Base-by-base conservation (phyloP, 2,888 invertebrate species). In the Cryptosula pallasiana region DNA sequence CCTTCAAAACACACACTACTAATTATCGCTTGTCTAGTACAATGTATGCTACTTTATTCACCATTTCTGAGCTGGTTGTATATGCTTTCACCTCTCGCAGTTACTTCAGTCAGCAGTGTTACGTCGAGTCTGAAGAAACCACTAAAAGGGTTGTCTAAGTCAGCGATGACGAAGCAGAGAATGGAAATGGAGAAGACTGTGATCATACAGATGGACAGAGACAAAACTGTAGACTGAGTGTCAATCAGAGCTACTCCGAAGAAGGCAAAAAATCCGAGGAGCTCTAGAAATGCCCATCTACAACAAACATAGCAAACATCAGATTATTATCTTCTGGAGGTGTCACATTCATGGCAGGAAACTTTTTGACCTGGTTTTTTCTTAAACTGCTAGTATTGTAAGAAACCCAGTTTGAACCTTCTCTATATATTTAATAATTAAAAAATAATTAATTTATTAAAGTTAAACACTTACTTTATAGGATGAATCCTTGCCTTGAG, bases 181-280 rank as follows among this genome's bases (percentile, higher is more conserved):
- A 80, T 76, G 35, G 77, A 77, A 75, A 80, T 80, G 70, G 80
- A 80, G 75, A 79, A 79, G 36, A 80, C 80, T n/a, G 80, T 80
- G 69, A 80, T 75, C 73, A 80, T 76, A 72, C 80, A 80, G 78
- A 80, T 80, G 63, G 76, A 74, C 34, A 80, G 75, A 73, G 80
- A 79, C 76, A 80, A 76, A 9, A 77, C 71, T 72, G 78, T 78
- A 13, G 79, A 79, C 57, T 76, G 72, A 1, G 79, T 78, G 34
- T 75, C 74, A 23, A 80, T 71, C 71, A 80, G 73, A 32, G 80
- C 74, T 55, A 80, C 78, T 3, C 80, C 80, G 55, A 80, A 76
- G 73, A 80, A 79, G 20, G 79, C 78, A 74, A 79, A 80, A 73
- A 80, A 79, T 0, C 80, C 80, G 1, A 80, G 75, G 5, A 77